Evolutionary conservation across 2,888 invertebrate species (phyloP).

Genomic region (Anarsia innoxiella): DNA sequence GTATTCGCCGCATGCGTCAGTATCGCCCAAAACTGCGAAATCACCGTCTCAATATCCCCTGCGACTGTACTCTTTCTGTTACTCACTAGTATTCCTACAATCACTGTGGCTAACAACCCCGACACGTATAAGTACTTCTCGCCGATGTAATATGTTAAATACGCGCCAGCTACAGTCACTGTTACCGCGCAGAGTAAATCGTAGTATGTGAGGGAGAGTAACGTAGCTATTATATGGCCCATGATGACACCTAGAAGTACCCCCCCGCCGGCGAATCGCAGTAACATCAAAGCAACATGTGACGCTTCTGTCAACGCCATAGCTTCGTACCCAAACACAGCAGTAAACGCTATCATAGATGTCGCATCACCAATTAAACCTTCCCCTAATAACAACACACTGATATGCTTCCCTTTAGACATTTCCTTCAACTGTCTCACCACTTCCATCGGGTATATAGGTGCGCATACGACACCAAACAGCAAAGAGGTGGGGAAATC

Average conservation of each 20-base stretch:
- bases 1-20: conserved; percentile 63
- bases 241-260: conserved; percentile 49
- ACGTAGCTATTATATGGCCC: conserved; percentile 45
- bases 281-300: conserved; percentile 45
- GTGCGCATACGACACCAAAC: conserved; percentile 56
- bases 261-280: conserved; percentile 56
- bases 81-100: conserved; percentile 54
- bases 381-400: conserved; percentile 54
- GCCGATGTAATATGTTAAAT: conserved; percentile 56
- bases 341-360: conserved; percentile 57
- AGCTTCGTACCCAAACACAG: conserved; percentile 48
- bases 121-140: conserved; percentile 63
- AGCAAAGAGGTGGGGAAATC: conserved; percentile 45
- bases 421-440: conserved; percentile 50
- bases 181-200: conserved; percentile 53
- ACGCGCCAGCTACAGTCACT: conserved; percentile 51
- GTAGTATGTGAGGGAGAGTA: conserved; percentile 53
- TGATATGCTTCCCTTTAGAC: conserved; percentile 55
- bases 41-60: conserved; percentile 52
- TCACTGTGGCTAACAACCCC: conserved; percentile 49
- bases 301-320: conserved; percentile 41
- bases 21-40: conserved; percentile 52
- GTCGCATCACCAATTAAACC: conserved; percentile 60
- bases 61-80: conserved; percentile 51
- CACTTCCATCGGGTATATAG: conserved; percentile 60